Percentiles rank a stretch among this genome's conserved stretches.
phyloP scores from a whole-genome alignment of 2,888 invertebrate species.

The Listrodromus nycthemerus region DNA sequence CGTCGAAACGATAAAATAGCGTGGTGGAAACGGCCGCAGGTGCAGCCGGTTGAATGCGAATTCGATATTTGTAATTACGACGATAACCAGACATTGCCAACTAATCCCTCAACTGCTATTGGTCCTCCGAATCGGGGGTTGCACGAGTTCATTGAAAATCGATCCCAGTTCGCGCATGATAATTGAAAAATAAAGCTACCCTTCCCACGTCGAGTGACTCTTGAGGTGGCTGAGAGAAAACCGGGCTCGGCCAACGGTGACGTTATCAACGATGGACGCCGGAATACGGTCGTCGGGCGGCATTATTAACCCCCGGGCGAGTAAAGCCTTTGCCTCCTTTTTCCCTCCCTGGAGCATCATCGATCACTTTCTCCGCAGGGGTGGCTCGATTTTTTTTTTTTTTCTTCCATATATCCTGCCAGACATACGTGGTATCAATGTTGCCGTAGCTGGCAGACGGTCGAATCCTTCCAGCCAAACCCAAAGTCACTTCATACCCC shows the following conservation, averaged over 20 bases:
- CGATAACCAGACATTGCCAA: constrained; percentile 21
- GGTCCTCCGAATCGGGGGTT: constrained; percentile 13
- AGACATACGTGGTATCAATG: background rate
- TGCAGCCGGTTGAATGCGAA: background rate
- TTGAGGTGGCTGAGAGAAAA: constrained; percentile 10
- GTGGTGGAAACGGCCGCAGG: background rate
- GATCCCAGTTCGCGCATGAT: background rate
- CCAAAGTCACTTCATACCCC: constrained; percentile 55
- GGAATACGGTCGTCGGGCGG: constrained; percentile 31
- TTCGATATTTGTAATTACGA: constrained; percentile 25
- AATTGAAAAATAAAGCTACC: background rate
- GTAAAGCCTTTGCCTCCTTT: constrained; percentile 12
- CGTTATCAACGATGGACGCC: background rate
- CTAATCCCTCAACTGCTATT: constrained; percentile 16
- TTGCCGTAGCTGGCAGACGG: constrained; percentile 9
- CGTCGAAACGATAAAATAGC: background rate
- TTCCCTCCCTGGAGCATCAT: constrained; percentile 48
- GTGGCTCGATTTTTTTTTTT: constrained; percentile 28
- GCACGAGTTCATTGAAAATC: constrained; percentile 4
- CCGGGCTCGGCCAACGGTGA: background rate
- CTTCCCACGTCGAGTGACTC: background rate
- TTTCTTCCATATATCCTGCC: background rate
- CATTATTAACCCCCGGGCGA: constrained; percentile 50
- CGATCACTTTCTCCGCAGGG: constrained; percentile 49
- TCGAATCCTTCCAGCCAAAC: constrained; percentile 35